Evolutionary conservation across 2,113 vertebrate species (phyloP), one percentile per base, ranked within the genome.

Genomic region (Xiphorhynchus elegans): DNA sequence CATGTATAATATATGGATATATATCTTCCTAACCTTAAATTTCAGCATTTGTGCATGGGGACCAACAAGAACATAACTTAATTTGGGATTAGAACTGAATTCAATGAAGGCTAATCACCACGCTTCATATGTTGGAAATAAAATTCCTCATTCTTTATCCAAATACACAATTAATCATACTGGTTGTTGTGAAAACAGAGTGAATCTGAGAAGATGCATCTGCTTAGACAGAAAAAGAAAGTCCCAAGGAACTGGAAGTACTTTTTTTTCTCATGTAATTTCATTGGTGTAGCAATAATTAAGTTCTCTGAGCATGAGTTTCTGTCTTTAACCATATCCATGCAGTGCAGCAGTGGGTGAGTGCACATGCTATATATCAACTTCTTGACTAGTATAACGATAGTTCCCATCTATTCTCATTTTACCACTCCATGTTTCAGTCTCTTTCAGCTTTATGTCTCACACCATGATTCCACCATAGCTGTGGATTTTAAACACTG

Each of bases 181-280:
- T 31, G 62, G 60, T 90, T 94, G 73, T 40, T 84, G 73, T 75
- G 78, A 95, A 86, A 95, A 15, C 88, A 89, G 60, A 86, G 60
- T 84, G 73, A 90, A 84, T 89, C 53, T 96, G 90, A 96, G 63
- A 93, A 92, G 88, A 84, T 81, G 56, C 85, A 96, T 95, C 95
- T 96, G 95, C 47, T 91, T 55, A 84, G 72, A n/a, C 44, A 80
- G 59, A 28, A 73, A 59, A 68, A 39, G 55, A 47, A 76, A 42
- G 69, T 35, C 39, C 17, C 55, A 55, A 64, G 53, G 28, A 89
- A 86, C n/a, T 77, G 72, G 26, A 96, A 93, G 37, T 26, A 58
- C 77, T 92, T 90, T 68, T 33, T 33, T 50, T 95, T 80, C 50
- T 89, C 16, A 0, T 72, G 25, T 47, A 81, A 94, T 75, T 93